A percentile compares a stretch with the other conserved stretches of the same genome.
Conservation (phyloP, 1,140 invertebrate species). For the Marisa cornuarietis region DNA sequence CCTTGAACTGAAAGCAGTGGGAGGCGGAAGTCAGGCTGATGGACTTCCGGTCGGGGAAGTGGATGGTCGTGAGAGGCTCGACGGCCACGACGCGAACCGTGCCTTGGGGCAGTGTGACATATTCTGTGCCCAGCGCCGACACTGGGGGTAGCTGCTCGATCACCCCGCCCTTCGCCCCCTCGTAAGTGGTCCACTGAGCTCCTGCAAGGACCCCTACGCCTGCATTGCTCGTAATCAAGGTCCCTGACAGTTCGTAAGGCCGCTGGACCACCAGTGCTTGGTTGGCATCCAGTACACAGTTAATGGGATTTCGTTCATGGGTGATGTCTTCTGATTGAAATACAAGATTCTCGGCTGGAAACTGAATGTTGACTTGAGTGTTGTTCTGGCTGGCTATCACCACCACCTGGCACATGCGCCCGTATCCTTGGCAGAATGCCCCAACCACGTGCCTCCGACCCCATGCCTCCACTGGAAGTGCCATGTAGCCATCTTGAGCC, state of each 20-base stretch:
- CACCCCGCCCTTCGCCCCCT: not conserved
- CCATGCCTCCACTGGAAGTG: constrained; percentile 5
- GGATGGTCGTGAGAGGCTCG: constrained; percentile 2
- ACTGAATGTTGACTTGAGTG: not conserved
- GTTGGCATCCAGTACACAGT: not conserved
- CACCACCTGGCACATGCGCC: not conserved
- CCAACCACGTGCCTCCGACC: not conserved
- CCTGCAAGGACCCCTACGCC: constrained; percentile 8
- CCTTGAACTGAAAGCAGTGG: not conserved
- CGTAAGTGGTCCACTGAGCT: constrained; percentile 15
- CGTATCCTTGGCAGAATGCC: not conserved
- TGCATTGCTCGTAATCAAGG: not conserved
- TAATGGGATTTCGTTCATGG: not conserved
- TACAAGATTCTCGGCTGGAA: not conserved
- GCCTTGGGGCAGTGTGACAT: not conserved
- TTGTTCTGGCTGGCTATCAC: not conserved
- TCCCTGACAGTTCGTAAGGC: not conserved
- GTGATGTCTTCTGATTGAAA: not conserved
- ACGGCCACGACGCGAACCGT: constrained; percentile 11
- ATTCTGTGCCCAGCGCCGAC: not conserved
- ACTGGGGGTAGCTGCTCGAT: constrained; percentile 10
- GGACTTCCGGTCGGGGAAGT: not conserved
- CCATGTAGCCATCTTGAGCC: not conserved
- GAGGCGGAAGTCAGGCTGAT: not conserved
- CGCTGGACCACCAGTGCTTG: not conserved